Conservation (phyloP, 2,797 vertebrate species). For the Ceyx erithaca region DNA sequence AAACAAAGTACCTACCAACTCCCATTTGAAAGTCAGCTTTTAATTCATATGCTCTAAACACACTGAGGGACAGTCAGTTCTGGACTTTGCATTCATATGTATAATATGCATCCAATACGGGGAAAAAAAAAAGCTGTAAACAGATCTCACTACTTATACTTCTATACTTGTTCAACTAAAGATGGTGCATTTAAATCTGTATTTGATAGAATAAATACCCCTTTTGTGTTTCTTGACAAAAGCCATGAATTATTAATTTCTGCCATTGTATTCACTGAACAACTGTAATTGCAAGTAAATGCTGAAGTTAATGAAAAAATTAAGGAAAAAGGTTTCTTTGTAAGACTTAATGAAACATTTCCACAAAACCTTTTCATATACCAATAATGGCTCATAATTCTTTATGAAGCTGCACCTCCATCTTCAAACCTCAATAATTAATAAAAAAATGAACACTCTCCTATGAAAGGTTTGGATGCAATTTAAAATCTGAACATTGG, state of each 20-base stretch:
- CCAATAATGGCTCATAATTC: not conserved
- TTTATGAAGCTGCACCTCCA: not conserved
- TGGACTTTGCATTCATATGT: not conserved
- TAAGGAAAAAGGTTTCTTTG: slow-evolving; percentile 56
- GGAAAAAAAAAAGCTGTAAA: not conserved
- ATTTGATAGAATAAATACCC: slow-evolving; percentile 63
- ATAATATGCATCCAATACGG: not conserved
- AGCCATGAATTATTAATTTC: slow-evolving; percentile 79
- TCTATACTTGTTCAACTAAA: slow-evolving; percentile 35
- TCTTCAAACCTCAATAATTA: not conserved
- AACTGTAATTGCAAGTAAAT: slow-evolving; percentile 72
- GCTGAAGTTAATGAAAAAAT: slow-evolving; percentile 72
- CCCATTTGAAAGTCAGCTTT: no score
- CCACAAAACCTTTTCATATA: slow-evolving; percentile 52
- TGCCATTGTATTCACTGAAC: slow-evolving; percentile 70
- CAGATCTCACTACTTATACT: slow-evolving; percentile 24
- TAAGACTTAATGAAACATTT: slow-evolving; percentile 73
- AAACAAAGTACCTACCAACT: not conserved
- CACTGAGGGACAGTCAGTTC: not conserved
- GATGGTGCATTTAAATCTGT: slow-evolving; percentile 47
- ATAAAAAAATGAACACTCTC: not conserved
- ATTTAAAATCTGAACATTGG: not conserved
- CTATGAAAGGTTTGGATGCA: not conserved
- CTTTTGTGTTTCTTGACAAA: slow-evolving; percentile 59
- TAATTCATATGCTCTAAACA: not conserved